Conservation (phyloP, 2,113 vertebrate genomes). For the Coracopsis vasa region DNA sequence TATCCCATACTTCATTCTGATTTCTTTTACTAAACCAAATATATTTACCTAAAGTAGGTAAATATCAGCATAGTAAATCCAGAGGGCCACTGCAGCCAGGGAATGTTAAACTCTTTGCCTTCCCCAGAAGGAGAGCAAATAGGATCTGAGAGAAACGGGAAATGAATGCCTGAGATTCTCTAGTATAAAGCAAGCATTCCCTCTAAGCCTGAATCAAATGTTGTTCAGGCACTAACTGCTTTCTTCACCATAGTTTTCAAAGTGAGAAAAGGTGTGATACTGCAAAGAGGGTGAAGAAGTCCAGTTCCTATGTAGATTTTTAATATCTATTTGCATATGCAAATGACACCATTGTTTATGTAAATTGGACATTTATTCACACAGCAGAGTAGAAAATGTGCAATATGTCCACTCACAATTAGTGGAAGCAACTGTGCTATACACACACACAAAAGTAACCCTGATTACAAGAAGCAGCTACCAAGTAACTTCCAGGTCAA, state of each 20-base stretch:
- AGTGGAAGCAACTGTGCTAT: neutral
- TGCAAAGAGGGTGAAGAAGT: neutral
- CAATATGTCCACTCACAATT: neutral
- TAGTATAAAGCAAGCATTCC: neutral
- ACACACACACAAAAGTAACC: neutral
- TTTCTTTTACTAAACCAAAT: neutral
- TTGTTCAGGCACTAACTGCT: neutral
- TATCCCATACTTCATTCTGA: neutral
- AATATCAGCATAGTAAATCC: neutral
- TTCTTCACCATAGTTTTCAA: neutral
- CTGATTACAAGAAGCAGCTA: neutral
- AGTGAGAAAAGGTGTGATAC: neutral
- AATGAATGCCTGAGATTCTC: neutral
- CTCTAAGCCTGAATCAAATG: neutral
- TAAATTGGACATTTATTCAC: constrained; percentile 14
- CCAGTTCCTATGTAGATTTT: neutral
- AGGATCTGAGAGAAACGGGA: neutral
- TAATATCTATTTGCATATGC: neutral
- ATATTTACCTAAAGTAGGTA: neutral
- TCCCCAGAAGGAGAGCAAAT: neutral
- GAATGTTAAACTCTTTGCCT: neutral
- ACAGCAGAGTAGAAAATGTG: neutral
- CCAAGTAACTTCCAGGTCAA: neutral
- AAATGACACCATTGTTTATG: neutral
- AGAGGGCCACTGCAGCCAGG: neutral